Evolutionary conservation across 2,888 invertebrate genomes (phyloP), one percentile per base, ranked within the genome.

Genomic region (Nycteola revayana): DNA sequence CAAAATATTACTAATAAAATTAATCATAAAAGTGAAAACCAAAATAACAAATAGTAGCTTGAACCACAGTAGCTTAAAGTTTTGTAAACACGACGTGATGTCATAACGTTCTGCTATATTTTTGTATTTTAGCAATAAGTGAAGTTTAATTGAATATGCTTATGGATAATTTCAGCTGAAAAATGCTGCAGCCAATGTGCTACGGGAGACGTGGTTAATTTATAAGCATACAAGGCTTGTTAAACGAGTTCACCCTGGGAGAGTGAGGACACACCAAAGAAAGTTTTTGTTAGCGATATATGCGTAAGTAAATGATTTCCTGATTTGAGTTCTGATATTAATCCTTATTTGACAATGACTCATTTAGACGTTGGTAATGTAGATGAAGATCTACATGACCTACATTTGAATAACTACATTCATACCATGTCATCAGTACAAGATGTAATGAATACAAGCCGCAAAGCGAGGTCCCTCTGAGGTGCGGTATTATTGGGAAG

Each of bases 231-330:
- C 99, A 70, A 95, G 98, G 82, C 93, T 99, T 71, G 98, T 98
- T 73, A 98, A 98, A 91, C 93, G 98, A 79, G 97, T 99, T 42
- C 97, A 98, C 88, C 95, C 97, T 44, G 95, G 97, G 64, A 93
- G 97, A 87, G 98, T 99, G 63, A 92, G 99, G 75, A 96, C 98
- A 51, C 99, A 99, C 89, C 99, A 99, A 89, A 92, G 99, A 86
- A 99, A 99, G 91, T 99, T 99, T 91, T 93, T 99, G 60, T 93
- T 99, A 85, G 99, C 99, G 66, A 99, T 99, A 85, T 99, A 99
- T 90, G 97, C 98, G 99, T 99, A 91, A 94, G 95, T 93, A 62
- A 3, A 21, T n/a, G n/a, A n/a, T n/a, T n/a, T n/a, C n/a, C n/a
- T n/a, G n/a, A n/a, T n/a, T n/a, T n/a, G n/a, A n/a, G n/a, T n/a